These are phyloP conservation scores for Tribolium madens DNA, from an alignment of 1,140 invertebrate species.

Conservation along the genomic window DNA sequence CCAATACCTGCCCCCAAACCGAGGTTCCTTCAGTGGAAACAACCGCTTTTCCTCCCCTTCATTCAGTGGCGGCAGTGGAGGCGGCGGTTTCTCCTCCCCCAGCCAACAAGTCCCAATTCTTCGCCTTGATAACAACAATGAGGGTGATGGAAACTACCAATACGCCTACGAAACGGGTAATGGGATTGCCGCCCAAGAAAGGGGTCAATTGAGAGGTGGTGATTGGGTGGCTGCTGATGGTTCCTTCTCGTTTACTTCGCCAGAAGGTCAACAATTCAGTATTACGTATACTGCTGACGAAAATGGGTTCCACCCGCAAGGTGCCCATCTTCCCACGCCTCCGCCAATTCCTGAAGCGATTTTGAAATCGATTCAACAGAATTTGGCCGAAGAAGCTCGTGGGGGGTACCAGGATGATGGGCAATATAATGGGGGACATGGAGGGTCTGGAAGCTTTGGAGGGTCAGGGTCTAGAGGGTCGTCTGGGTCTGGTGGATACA, in stretches of 20 bases:
- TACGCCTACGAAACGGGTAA: conserved; percentile 73
- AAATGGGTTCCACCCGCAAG: conserved; percentile 73
- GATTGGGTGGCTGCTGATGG: conserved; percentile 53
- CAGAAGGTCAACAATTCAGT: conserved; percentile 57
- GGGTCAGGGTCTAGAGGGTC: not conserved
- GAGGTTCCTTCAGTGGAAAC: conserved; percentile 52
- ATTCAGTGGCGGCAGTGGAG: conserved; percentile 31
- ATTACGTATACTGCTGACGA: conserved; percentile 71
- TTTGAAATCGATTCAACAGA: conserved; percentile 67
- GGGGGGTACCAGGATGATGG: conserved; percentile 46
- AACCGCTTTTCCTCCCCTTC: not conserved
- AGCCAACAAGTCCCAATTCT: conserved; percentile 65
- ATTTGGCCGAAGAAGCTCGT: conserved; percentile 47
- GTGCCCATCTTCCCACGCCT: conserved; percentile 68
- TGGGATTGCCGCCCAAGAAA: conserved; percentile 70
- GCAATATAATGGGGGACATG: conserved; percentile 1
- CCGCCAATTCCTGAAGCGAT: conserved; percentile 70
- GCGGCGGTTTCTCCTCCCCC: not conserved
- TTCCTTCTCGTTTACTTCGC: conserved; percentile 58
- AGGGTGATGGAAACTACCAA: conserved; percentile 65
- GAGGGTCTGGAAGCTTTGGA: not conserved
- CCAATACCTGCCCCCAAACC: conserved; percentile 72
- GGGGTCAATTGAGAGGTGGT: conserved; percentile 66
- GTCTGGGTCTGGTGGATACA: too few species aligned
- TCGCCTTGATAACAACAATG: conserved; percentile 28